Evolutionary conservation across 2,888 invertebrate genomes (phyloP).

Genomic region (Slavum lentiscoides): DNA sequence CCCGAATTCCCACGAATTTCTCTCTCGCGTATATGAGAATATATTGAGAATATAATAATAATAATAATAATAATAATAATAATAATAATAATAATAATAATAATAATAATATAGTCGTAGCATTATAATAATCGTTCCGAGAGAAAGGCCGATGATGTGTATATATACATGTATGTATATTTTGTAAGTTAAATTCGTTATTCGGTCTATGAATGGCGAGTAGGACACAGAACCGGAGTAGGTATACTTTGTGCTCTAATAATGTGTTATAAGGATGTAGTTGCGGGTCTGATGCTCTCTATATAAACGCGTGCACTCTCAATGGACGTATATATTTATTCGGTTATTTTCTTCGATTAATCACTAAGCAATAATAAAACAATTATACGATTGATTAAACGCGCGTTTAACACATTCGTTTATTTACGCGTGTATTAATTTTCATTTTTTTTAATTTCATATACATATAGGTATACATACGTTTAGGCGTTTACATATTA

Average conservation of each 20-base stretch:
- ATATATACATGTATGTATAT: neutral
- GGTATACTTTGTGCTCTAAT: slow-evolving; percentile 27
- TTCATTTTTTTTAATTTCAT: too few species aligned
- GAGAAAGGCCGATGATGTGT: slow-evolving; percentile 10
- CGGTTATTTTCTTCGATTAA: neutral
- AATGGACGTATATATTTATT: neutral
- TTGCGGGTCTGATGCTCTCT: neutral
- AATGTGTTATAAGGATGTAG: slow-evolving; percentile 11
- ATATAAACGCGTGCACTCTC: neutral
- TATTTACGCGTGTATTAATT: neutral
- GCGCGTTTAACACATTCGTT: neutral
- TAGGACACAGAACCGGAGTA: neutral
- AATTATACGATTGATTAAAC: neutral
- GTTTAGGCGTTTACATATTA: too few species aligned
- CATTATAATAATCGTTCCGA: slow-evolving; percentile 15
- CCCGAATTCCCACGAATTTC: too few species aligned
- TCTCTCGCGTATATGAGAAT: too few species aligned
- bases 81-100: too few species aligned
- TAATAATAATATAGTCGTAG: too few species aligned
- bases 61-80: too few species aligned
- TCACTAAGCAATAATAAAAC: neutral
- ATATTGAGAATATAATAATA: too few species aligned
- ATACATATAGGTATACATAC: too few species aligned
- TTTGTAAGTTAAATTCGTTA: slow-evolving; percentile 18
- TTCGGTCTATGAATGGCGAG: slow-evolving; percentile 16